Conservation (phyloP, 2,797 vertebrate species). For the Apodemus agrarius region DNA sequence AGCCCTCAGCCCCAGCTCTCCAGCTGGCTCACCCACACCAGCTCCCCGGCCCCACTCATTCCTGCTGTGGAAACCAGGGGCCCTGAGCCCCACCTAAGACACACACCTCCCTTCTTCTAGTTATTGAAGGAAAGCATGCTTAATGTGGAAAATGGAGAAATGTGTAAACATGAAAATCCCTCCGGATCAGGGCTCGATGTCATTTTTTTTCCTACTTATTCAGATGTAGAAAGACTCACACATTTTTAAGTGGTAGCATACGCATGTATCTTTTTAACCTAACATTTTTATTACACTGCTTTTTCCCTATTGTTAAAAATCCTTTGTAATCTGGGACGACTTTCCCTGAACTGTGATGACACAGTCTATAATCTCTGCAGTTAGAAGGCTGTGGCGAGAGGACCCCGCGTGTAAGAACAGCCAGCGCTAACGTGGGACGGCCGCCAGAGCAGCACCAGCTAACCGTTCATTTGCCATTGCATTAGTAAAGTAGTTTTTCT, state of each 20-base stretch:
- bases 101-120: neutral
- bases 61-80: neutral
- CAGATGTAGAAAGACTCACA: neutral
- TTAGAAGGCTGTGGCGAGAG: neutral
- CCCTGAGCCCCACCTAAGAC: neutral
- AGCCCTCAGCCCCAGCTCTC: neutral
- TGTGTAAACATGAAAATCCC: neutral
- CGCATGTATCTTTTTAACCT: slow-evolving; percentile 11
- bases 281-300: neutral
- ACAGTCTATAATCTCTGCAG: too few relatives aligned
- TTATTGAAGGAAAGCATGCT: neutral
- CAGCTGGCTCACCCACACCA: neutral
- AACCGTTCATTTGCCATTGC: neutral
- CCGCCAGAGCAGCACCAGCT: neutral
- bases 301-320: slow-evolving; percentile 31
- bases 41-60: too few relatives aligned
- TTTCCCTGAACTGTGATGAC: neutral
- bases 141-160: neutral
- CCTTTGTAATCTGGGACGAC: neutral
- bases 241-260: neutral
- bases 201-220: neutral
- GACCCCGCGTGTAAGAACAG: too few relatives aligned
- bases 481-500: slow-evolving; percentile 30
- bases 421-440: neutral
- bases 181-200: neutral